Conservation (phyloP, 2,797 vertebrate genomes). For the Gallinago nigripennis region DNA sequence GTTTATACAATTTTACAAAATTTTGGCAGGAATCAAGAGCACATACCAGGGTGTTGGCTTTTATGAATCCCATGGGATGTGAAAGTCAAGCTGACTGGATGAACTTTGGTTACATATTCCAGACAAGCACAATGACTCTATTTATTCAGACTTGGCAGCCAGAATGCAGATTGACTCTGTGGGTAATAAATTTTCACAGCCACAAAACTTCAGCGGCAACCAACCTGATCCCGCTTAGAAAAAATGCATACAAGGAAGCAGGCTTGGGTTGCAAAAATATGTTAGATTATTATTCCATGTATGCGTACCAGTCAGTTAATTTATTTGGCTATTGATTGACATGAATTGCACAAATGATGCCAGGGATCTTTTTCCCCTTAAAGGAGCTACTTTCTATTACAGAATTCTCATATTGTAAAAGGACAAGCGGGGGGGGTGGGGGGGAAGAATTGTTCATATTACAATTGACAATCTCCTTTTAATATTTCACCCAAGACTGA, state of each 20-base stretch:
- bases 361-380: constrained; percentile 36
- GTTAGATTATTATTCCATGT: constrained; percentile 74
- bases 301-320: constrained; percentile 64
- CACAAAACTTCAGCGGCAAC: constrained; percentile 77
- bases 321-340: constrained; percentile 68
- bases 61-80: constrained; percentile 81
- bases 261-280: constrained; percentile 68
- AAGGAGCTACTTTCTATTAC: constrained; percentile 53
- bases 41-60: constrained; percentile 84
- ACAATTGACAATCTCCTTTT: constrained; percentile 66
- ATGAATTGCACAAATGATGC: constrained; percentile 51
- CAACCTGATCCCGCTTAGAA: constrained; percentile 73
- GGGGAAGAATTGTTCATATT: constrained; percentile 18
- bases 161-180: constrained; percentile 81
- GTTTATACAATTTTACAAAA: constrained; percentile 82
- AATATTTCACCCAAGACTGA: constrained; percentile 67
- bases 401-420: constrained; percentile 61
- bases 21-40: constrained; percentile 80
- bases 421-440: neutral
- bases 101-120: constrained; percentile 84
- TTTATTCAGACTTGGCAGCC: constrained; percentile 84
- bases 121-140: constrained; percentile 84
- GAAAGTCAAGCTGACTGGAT: constrained; percentile 80
- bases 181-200: constrained; percentile 84
- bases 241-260: constrained; percentile 69